A percentile compares a stretch with the other conserved stretches of the same genome.
phyloP scores from a whole-genome alignment of 2,113 vertebrate genomes.

The Heptranchias perlo region DNA sequence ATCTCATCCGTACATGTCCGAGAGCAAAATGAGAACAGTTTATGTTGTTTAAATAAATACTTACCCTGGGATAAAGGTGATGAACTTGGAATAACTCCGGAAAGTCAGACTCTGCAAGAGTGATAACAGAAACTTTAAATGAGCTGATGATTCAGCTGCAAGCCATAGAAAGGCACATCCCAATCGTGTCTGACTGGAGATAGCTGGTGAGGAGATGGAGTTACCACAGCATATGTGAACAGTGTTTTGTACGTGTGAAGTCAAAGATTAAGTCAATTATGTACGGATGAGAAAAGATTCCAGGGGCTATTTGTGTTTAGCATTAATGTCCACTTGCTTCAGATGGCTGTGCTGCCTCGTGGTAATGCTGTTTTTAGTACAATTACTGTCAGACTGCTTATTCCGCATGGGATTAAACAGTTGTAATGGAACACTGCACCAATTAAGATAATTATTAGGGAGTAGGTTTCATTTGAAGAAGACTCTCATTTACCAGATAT shows the following conservation, averaged over 20 bases:
- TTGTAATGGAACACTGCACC: neutral
- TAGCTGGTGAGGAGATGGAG: neutral
- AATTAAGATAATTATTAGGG: slow-evolving; percentile 20
- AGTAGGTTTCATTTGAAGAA: neutral
- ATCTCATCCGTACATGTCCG: neutral
- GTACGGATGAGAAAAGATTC: neutral
- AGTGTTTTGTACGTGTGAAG: neutral
- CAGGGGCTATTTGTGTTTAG: neutral
- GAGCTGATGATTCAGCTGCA: neutral
- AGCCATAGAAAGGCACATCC: too few relatives aligned
- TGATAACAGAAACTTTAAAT: neutral
- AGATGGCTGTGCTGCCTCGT: neutral
- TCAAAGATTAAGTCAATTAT: neutral
- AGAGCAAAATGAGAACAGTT: neutral
- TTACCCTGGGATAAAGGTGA: neutral
- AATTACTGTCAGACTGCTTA: neutral
- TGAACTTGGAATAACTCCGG: neutral
- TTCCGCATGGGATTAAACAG: neutral
- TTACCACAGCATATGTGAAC: neutral
- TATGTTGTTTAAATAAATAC: neutral
- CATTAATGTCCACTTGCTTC: neutral
- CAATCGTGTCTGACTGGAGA: neutral
- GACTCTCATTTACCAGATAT: neutral
- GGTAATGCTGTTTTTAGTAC: neutral
- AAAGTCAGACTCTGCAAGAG: neutral